Percentiles rank a stretch among this genome's conserved stretches.
Evolutionary conservation across 2,888 invertebrate genomes (phyloP).

Genomic region (Cantharis rustica): DNA sequence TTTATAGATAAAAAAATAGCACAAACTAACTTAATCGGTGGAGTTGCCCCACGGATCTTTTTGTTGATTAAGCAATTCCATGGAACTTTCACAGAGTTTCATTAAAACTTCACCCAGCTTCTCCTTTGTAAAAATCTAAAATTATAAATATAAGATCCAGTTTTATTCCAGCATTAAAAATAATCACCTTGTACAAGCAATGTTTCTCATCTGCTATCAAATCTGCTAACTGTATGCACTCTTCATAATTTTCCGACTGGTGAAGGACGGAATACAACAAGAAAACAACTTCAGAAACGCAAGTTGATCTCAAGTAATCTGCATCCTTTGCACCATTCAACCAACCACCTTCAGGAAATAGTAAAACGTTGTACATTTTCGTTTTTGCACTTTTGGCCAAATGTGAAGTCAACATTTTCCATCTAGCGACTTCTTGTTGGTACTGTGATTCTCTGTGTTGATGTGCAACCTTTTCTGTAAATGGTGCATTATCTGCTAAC

Average conservation of each 20-base stretch:
- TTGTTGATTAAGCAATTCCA: slow-evolving; percentile 74
- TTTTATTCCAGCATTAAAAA: slow-evolving; percentile 14
- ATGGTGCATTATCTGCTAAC: slow-evolving; percentile 66
- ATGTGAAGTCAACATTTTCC: slow-evolving; percentile 71
- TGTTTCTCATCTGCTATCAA: slow-evolving; percentile 79
- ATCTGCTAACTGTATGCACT: slow-evolving; percentile 79
- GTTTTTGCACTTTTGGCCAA: slow-evolving; percentile 69
- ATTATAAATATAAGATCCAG: slow-evolving; percentile 4
- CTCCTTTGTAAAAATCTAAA: slow-evolving; percentile 74
- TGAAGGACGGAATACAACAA: slow-evolving; percentile 80
- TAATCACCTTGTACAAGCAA: slow-evolving; percentile 74
- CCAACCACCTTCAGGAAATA: slow-evolving; percentile 92
- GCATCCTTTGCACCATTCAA: slow-evolving; percentile 69
- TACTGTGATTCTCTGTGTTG: slow-evolving; percentile 84
- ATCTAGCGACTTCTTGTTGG: slow-evolving; percentile 76
- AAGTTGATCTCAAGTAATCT: slow-evolving; percentile 72
- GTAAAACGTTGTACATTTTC: slow-evolving; percentile 81
- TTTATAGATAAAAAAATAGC: not conserved
- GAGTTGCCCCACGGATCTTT: slow-evolving; percentile 81
- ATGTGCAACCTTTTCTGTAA: slow-evolving; percentile 86
- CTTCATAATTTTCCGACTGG: slow-evolving; percentile 74
- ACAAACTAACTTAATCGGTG: not conserved
- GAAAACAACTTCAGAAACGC: slow-evolving; percentile 82
- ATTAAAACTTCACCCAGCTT: slow-evolving; percentile 77
- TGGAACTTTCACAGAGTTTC: slow-evolving; percentile 78